Conservation (phyloP, 2,888 invertebrate genomes). For the Cryptophagus acutangulus region DNA sequence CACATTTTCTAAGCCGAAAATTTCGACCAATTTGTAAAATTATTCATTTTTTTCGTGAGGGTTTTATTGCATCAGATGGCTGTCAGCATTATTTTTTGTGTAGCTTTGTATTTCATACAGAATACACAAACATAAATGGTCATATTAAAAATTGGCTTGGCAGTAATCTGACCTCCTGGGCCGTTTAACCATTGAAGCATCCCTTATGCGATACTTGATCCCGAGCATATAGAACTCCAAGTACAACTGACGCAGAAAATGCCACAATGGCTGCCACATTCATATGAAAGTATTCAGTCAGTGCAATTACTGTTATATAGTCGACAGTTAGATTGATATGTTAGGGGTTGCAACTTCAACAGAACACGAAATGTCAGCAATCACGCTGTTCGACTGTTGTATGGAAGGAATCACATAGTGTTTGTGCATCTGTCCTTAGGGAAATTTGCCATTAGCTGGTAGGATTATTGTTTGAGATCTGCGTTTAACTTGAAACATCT, state of each 20-base stretch:
- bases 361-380: background rate
- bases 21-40: too few species aligned
- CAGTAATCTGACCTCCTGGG: slow-evolving; percentile 9
- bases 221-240: too few species aligned
- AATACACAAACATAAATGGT: background rate
- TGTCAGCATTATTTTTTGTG: too few species aligned
- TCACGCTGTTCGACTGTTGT: background rate
- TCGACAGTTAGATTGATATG: slow-evolving; percentile 6
- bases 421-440: slow-evolving; percentile 6
- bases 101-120: too few species aligned
- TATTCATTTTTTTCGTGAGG: too few species aligned
- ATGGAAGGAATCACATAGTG: background rate
- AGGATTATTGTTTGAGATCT: slow-evolving; percentile 1
- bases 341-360: slow-evolving; percentile 4
- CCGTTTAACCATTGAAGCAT: background rate
- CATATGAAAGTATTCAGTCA: slow-evolving; percentile 3
- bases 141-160: slow-evolving; percentile 5
- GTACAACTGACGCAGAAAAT: slow-evolving; percentile 7
- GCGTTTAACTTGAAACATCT: background rate
- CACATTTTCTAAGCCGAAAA: too few species aligned
- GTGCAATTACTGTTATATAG: slow-evolving; percentile 2
- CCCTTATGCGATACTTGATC: slow-evolving; percentile 7
- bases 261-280: slow-evolving; percentile 1
- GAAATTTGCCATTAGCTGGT: slow-evolving; percentile 6
- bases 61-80: too few species aligned